These are phyloP conservation scores for Stramonita haemastoma DNA, from an alignment of 2,888 invertebrate genomes.

Conservation along the genomic window DNA sequence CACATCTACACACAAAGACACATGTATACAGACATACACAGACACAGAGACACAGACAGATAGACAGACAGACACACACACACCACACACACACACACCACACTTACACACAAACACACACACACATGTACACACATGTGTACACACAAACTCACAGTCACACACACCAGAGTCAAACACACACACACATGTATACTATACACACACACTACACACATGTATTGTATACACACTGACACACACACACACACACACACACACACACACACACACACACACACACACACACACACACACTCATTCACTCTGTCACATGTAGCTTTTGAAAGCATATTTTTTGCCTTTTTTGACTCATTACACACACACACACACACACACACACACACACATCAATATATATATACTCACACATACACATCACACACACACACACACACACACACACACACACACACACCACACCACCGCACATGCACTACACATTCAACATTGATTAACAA, in stretches of 20 bases:
- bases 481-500: too few relatives aligned
- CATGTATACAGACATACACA: too few relatives aligned
- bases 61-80: neutral
- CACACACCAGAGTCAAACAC: neutral
- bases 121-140: neutral
- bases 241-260: neutral
- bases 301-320: too few relatives aligned
- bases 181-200: too few relatives aligned
- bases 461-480: too few relatives aligned
- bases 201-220: too few relatives aligned
- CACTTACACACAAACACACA: neutral
- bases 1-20: too few relatives aligned
- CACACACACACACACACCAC: too few relatives aligned
- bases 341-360: neutral
- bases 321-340: neutral
- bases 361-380: neutral
- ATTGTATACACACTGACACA: neutral
- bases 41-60: too few relatives aligned
- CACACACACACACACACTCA: too few relatives aligned
- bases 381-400: neutral
- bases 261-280: constrained; percentile 8
- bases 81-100: neutral
- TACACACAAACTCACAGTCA: neutral
- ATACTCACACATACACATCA: too few relatives aligned
- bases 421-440: too few relatives aligned